Base-by-base conservation (phyloP, 2,888 invertebrate species). In the Lepidochrysops patricia region DNA sequence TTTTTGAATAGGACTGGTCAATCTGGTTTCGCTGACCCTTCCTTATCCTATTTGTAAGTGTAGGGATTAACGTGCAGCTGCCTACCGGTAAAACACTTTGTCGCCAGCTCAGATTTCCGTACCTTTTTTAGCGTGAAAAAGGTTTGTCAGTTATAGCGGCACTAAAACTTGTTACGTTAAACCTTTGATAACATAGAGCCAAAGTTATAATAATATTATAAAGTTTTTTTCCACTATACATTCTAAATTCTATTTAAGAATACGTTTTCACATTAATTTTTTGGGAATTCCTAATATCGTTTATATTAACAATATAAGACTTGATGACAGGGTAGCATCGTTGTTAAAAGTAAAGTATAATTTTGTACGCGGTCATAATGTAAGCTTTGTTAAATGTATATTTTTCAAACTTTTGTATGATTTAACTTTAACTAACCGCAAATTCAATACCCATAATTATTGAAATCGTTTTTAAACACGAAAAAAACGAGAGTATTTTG, bases 11-110 rank as follows among this genome's bases (percentile, higher is more conserved):
- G 78, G 76, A 84, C 83, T 84, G 84, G 84, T 84, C 84, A 89
- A 85, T 87, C 88, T 82, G 83, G 86, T 87, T 85, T 67, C 57
- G 68, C 77, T 87, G 87, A 87, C 87, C 88, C 88, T 85, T 86
- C 76, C 84, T 84, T 86, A 73, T 76, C 77, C 78, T 80, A 79
- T 76, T 79, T 76, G 74, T 74, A 67, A 71, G 68, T 71, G 68
- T 71, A 65, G 66, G 72, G 73, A 74, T 74, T 77, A 72, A 69
- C 70, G 66, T 71, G 76, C 87, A 86, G 87, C 87, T 87, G 87
- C 78, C 74, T 71, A 66, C 56, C 32, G 62, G 64, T 64, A 62
- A 66, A 65, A 64, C 64, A 62, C 58, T 64, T 63, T 54, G 61
- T 54, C 58, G 13, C 34, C 48, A 25, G 54, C 32, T 54, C 37